Conservation (phyloP, 1,140 invertebrate genomes). For the Solen grandis region DNA sequence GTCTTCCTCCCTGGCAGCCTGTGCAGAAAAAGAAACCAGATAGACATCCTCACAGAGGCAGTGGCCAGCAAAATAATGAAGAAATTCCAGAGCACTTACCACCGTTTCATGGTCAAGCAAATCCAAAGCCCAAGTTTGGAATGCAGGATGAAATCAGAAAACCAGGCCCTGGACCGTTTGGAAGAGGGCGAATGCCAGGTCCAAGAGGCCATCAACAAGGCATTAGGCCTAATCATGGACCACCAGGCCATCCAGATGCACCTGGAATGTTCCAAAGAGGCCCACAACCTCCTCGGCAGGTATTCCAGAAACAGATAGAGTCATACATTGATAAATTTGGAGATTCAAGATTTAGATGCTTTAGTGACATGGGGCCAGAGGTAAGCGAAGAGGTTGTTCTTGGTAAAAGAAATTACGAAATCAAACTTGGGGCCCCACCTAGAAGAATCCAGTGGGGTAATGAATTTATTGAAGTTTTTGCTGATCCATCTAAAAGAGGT, state of each 20-base stretch:
- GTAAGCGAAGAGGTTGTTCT: slow-evolving; percentile 75
- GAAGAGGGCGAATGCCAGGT: too few species aligned
- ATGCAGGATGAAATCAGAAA: slow-evolving; percentile 6
- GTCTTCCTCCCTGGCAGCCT: too few species aligned
- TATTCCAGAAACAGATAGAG: slow-evolving; percentile 14
- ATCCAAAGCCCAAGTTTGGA: neutral
- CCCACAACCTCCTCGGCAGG: too few species aligned
- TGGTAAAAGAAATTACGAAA: slow-evolving; percentile 74
- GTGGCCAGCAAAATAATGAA: neutral
- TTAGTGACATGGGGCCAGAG: slow-evolving; percentile 53
- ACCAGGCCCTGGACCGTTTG: too few species aligned
- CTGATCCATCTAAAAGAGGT: slow-evolving; percentile 69
- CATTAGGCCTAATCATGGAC: too few species aligned
- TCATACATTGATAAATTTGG: slow-evolving; percentile 45
- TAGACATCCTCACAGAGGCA: too few species aligned
- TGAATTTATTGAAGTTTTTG: slow-evolving; percentile 63
- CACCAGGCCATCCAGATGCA: too few species aligned
- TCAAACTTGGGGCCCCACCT: slow-evolving; percentile 66
- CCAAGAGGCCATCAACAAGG: too few species aligned
- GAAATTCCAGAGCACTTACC: neutral
- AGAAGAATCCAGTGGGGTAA: slow-evolving; percentile 63
- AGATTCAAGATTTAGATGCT: slow-evolving; percentile 56
- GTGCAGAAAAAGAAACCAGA: too few species aligned
- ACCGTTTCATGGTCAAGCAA: neutral
- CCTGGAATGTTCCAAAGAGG: too few species aligned